Evolutionary conservation across 2,888 invertebrate species (phyloP).

Genomic region (Deroplatys truncata): DNA sequence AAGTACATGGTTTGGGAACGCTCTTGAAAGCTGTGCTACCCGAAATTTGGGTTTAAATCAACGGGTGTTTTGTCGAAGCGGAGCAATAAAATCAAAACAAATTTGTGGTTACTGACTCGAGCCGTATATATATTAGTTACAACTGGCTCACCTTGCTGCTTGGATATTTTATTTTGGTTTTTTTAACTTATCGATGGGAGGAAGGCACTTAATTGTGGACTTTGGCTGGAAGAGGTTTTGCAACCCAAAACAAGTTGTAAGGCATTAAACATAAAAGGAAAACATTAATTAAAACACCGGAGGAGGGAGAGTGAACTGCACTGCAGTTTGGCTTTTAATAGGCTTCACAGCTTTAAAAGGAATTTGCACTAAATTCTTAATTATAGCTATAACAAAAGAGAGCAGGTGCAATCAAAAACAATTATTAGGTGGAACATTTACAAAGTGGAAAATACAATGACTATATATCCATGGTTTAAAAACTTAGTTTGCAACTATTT

Average conservation of each 20-base stretch:
- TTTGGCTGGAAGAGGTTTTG: background rate
- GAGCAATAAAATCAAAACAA: background rate
- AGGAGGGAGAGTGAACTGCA: background rate
- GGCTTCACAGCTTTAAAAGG: background rate
- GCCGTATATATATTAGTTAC: background rate
- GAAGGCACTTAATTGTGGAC: background rate
- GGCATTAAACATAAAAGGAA: background rate
- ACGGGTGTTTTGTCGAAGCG: background rate
- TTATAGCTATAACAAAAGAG: background rate
- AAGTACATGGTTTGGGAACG: background rate
- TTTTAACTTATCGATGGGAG: background rate
- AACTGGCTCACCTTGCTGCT: background rate
- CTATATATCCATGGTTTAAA: no score
- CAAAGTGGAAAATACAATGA: no score
- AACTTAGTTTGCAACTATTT: no score
- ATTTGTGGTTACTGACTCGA: background rate
- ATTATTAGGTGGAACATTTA: no score
- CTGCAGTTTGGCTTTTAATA: background rate
- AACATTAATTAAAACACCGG: background rate
- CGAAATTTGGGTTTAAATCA: background rate
- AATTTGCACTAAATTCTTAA: background rate
- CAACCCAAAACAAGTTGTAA: background rate
- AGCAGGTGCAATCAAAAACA: no score
- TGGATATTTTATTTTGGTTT: background rate
- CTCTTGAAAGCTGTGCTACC: background rate